Evolutionary conservation across 2,888 invertebrate species (phyloP).

Genomic region (Drosophila lacicola): DNA sequence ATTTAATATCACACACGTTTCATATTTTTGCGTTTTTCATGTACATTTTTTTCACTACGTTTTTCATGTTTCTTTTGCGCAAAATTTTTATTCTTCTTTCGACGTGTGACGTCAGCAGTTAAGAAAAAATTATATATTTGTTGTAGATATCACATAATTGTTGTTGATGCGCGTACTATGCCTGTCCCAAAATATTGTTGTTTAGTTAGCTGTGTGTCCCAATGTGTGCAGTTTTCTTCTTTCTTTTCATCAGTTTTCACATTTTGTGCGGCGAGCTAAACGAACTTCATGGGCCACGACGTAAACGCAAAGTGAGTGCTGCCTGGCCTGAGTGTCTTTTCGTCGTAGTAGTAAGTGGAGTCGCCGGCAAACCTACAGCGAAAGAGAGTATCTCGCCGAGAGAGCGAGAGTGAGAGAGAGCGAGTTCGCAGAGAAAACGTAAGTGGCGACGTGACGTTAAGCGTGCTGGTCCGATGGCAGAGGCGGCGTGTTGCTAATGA

Average conservation of each 20-base stretch:
- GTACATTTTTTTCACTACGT: constrained; percentile 42
- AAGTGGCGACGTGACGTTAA: constrained; percentile 38
- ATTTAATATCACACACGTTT: constrained; percentile 79
- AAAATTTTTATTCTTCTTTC: constrained; percentile 38
- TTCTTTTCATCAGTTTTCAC: constrained; percentile 50
- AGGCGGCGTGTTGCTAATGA: constrained; percentile 30
- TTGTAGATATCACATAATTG: constrained; percentile 78
- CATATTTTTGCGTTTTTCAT: constrained; percentile 67
- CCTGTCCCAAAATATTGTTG: constrained; percentile 36
- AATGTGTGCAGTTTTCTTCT: constrained; percentile 43
- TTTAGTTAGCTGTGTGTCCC: constrained; percentile 37
- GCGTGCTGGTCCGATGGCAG: constrained; percentile 9
- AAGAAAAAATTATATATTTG: constrained; percentile 36
- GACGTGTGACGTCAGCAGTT: constrained; percentile 73
- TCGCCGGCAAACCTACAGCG: constrained; percentile 61
- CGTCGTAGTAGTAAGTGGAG: constrained; percentile 64
- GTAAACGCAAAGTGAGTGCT: constrained; percentile 71
- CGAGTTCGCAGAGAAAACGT: constrained; percentile 53
- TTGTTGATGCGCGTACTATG: constrained; percentile 43
- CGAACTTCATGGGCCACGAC: constrained; percentile 75
- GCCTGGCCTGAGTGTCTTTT: constrained; percentile 49
- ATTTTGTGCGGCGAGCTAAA: constrained; percentile 55
- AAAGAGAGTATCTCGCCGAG: constrained; percentile 44
- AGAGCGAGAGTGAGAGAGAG: constrained; percentile 28
- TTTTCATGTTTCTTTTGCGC: constrained; percentile 46